phyloP scores from a whole-genome alignment of 2,888 invertebrate species.

The Athripsodes cinereus region DNA sequence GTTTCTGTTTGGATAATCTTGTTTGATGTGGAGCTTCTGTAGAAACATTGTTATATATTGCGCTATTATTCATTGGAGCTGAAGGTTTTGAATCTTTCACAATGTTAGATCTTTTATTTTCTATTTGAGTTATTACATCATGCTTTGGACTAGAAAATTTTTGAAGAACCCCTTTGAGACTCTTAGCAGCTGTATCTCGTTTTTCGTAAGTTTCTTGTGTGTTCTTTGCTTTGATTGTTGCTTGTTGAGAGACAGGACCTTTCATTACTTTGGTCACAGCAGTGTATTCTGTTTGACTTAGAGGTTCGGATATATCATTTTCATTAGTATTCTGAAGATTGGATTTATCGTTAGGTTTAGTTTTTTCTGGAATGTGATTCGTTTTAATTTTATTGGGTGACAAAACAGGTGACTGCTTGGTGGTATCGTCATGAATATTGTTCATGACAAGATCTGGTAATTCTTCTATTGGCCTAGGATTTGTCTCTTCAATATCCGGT shows the following conservation, averaged over 20 bases:
- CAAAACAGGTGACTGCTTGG: conserved; percentile 12
- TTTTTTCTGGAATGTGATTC: conserved; percentile 4
- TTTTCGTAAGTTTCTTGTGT: conserved; percentile 54
- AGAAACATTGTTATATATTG: background rate
- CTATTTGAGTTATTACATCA: conserved; percentile 36
- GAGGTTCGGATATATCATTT: conserved; percentile 37
- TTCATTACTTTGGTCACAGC: conserved; percentile 69
- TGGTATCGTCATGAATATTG: conserved; percentile 31
- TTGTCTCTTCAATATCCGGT: conserved; percentile 47
- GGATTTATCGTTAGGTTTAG: background rate
- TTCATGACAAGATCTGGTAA: conserved; percentile 47
- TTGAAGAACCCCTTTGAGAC: conserved; percentile 51
- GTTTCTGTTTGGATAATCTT: conserved; percentile 2
- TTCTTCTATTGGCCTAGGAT: conserved; percentile 45
- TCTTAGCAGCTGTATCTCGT: conserved; percentile 42
- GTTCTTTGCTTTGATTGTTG: conserved; percentile 52
- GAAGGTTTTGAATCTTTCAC: conserved; percentile 3
- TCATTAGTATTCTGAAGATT: conserved; percentile 31
- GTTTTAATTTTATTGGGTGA: conserved; percentile 8
- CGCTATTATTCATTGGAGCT: background rate
- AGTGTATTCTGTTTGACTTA: conserved; percentile 47
- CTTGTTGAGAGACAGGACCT: conserved; percentile 66
- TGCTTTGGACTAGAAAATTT: conserved; percentile 40
- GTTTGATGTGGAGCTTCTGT: background rate
- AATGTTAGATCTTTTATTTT: conserved; percentile 31